Percentiles rank a stretch among this genome's conserved stretches.
phyloP scores from a whole-genome alignment of 2,797 vertebrate genomes.

The Arnoldichthys spilopterus region DNA sequence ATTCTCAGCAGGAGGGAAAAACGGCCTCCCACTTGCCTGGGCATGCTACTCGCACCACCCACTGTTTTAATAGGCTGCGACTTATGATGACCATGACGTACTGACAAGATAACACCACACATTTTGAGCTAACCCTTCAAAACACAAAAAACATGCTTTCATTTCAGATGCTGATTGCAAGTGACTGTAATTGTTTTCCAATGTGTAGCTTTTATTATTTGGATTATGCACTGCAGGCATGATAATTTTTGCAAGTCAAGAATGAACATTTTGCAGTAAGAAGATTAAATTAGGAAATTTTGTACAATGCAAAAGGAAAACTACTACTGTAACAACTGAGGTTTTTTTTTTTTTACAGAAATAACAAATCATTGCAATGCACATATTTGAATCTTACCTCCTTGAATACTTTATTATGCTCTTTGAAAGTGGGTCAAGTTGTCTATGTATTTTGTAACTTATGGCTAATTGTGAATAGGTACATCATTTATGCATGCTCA shows the following conservation, averaged over 20 bases:
- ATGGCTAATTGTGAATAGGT: constrained; percentile 36
- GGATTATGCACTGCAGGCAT: neutral
- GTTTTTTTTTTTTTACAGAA: neutral
- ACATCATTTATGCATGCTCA: constrained; percentile 16
- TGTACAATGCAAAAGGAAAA: constrained; percentile 4
- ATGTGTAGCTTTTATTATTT: neutral
- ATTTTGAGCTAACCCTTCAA: constrained; percentile 5
- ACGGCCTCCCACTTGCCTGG: constrained; percentile 17
- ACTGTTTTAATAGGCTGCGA: constrained; percentile 46
- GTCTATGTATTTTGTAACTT: constrained; percentile 18
- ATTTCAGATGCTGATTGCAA: constrained; percentile 47
- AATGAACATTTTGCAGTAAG: neutral
- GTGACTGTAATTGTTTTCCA: neutral
- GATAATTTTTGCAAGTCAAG: neutral
- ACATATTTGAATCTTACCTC: neutral
- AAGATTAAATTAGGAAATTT: constrained; percentile 8
- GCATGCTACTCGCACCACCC: constrained; percentile 42
- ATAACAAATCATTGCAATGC: neutral
- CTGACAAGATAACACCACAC: constrained; percentile 37
- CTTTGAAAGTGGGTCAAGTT: constrained; percentile 11
- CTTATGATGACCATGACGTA: constrained; percentile 28
- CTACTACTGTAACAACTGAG: too few species aligned
- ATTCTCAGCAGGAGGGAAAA: constrained; percentile 38
- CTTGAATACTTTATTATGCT: constrained; percentile 9
- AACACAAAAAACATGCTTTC: constrained; percentile 16